phyloP scores from a whole-genome alignment of 2,888 invertebrate genomes.

The Carterocephalus palaemon region DNA sequence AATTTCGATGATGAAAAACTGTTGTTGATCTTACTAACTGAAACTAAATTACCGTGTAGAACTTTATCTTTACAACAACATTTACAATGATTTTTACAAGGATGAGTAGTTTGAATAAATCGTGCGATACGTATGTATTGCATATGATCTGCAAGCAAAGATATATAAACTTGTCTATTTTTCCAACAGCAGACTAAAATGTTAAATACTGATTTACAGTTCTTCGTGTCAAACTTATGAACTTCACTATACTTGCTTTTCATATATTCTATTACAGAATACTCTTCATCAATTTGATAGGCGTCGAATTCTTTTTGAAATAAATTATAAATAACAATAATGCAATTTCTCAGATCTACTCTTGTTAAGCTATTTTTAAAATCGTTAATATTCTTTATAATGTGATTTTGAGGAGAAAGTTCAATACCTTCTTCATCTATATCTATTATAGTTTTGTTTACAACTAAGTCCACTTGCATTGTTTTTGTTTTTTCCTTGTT shows the following conservation, averaged over 20 bases:
- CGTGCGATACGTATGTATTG: neutral
- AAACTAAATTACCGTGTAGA: neutral
- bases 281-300: neutral
- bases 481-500: too few species aligned
- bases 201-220: neutral
- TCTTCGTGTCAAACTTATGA: neutral
- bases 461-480: too few species aligned
- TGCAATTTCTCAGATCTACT: neutral
- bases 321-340: conserved; percentile 4
- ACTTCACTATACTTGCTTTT: conserved; percentile 1
- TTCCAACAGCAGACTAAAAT: conserved; percentile 6
- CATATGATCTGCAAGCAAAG: neutral
- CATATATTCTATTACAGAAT: neutral
- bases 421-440: too few species aligned
- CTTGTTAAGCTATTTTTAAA: neutral
- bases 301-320: neutral
- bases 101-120: neutral
- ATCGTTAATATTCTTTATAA: neutral
- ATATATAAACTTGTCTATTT: neutral
- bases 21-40: too few species aligned
- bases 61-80: neutral
- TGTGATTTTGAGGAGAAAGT: neutral
- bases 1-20: too few species aligned
- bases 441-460: too few species aligned
- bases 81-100: neutral